A percentile compares a stretch with the other conserved stretches of the same genome.
phyloP scores from a whole-genome alignment of 2,113 vertebrate genomes.

The Megalops atlanticus region DNA sequence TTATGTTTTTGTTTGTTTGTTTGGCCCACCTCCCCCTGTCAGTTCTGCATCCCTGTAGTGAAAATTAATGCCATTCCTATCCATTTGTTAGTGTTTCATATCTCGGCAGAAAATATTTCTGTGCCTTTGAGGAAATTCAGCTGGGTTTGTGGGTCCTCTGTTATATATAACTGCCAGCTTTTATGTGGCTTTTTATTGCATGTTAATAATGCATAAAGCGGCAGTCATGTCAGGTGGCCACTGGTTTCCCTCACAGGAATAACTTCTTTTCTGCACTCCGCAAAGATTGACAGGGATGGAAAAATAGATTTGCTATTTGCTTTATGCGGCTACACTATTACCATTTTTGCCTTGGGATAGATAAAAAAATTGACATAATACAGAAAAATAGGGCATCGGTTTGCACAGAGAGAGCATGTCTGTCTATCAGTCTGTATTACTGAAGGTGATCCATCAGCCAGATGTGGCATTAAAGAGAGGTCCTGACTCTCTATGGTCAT shows the following conservation, averaged over 20 bases:
- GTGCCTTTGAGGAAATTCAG: slow-evolving; percentile 48
- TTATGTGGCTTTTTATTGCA: slow-evolving; percentile 61
- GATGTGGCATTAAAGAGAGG: background rate
- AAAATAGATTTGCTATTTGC: background rate
- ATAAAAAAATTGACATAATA: background rate
- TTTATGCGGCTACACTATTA: background rate
- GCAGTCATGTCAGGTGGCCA: slow-evolving; percentile 39
- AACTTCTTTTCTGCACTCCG: slow-evolving; percentile 18
- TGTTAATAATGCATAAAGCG: slow-evolving; percentile 63
- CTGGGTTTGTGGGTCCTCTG: slow-evolving; percentile 43
- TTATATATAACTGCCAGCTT: slow-evolving; percentile 58
- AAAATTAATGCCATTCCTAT: background rate
- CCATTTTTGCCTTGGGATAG: background rate
- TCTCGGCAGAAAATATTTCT: slow-evolving; percentile 30
- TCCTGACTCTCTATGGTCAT: background rate
- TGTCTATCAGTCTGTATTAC: background rate
- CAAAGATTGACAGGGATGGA: background rate
- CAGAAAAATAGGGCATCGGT: background rate
- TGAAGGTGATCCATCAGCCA: background rate
- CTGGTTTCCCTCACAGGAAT: slow-evolving; percentile 37
- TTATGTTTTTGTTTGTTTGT: background rate
- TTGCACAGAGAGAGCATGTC: background rate
- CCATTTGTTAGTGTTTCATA: background rate
- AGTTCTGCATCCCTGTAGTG: background rate
- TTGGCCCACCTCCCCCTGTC: background rate